Evolutionary conservation across 2,888 invertebrate species (phyloP).

Genomic region (Andrena marginata): DNA sequence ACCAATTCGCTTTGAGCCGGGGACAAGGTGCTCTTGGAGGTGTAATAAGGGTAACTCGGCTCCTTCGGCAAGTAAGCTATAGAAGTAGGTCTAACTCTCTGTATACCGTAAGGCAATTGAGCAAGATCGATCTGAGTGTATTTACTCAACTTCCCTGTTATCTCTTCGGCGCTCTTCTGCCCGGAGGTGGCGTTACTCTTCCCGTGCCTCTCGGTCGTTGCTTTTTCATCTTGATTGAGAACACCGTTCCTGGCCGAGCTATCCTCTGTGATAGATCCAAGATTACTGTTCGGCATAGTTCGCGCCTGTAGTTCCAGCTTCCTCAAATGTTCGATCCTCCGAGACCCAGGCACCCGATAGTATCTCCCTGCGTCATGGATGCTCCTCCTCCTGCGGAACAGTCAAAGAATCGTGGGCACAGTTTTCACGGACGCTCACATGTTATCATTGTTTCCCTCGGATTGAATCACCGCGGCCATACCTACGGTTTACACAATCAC

Average conservation of each 20-base stretch:
- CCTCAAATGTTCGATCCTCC: not conserved
- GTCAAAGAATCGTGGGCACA: slow-evolving; percentile 15
- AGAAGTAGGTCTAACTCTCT: slow-evolving; percentile 78
- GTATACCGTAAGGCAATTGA: slow-evolving; percentile 62
- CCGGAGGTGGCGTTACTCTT: slow-evolving; percentile 38
- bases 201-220: slow-evolving; percentile 39
- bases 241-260: slow-evolving; percentile 10
- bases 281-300: slow-evolving; percentile 48
- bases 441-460: slow-evolving; percentile 45
- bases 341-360: not conserved
- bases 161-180: slow-evolving; percentile 48
- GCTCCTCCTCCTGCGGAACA: not conserved
- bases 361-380: slow-evolving; percentile 5
- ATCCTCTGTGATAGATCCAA: slow-evolving; percentile 4
- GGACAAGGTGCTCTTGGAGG: slow-evolving; percentile 68
- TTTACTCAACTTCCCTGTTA: slow-evolving; percentile 71
- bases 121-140: slow-evolving; percentile 80
- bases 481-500: slow-evolving; percentile 47
- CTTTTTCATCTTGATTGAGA: slow-evolving; percentile 29
- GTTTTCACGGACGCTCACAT: slow-evolving; percentile 27
- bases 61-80: slow-evolving; percentile 76
- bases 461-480: slow-evolving; percentile 31
- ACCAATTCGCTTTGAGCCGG: slow-evolving; percentile 79
- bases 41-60: slow-evolving; percentile 65
- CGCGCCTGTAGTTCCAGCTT: no score